Conservation (phyloP, 2,113 vertebrate genomes). For the Anser cygnoides region DNA sequence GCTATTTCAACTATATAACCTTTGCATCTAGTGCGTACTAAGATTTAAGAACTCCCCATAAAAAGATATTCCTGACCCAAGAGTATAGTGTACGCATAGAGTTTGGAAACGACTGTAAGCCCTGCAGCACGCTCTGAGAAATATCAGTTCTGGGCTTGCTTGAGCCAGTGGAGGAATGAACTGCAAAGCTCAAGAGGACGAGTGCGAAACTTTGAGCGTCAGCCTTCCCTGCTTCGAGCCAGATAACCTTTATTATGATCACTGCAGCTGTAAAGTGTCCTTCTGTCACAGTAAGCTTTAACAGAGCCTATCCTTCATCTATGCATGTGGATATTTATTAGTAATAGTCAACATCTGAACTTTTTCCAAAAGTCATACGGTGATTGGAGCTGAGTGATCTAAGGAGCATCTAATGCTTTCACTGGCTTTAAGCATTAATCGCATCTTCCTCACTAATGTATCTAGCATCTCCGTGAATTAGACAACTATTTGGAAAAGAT, state of each 20-base stretch:
- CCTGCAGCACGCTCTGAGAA: slow-evolving; percentile 27
- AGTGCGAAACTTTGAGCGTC: neutral
- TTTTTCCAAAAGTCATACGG: neutral
- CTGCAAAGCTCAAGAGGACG: neutral
- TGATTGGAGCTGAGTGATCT: neutral
- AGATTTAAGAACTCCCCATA: neutral
- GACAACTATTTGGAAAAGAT: neutral
- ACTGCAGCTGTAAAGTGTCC: neutral
- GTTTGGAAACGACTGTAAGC: neutral
- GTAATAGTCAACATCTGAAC: neutral
- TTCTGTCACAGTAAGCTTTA: neutral
- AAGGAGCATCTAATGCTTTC: neutral
- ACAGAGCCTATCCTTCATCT: neutral
- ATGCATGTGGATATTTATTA: neutral
- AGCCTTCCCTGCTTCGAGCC: neutral
- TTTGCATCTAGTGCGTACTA: neutral
- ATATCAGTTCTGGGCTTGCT: neutral
- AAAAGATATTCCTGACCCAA: neutral
- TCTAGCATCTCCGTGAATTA: neutral
- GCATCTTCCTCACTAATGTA: neutral
- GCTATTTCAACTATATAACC: neutral
- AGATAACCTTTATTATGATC: neutral
- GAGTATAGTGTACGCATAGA: neutral
- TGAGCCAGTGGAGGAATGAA: neutral
- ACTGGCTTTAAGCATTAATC: neutral